phyloP scores from a whole-genome alignment of 2,113 vertebrate genomes.

The Stercorarius parasiticus region DNA sequence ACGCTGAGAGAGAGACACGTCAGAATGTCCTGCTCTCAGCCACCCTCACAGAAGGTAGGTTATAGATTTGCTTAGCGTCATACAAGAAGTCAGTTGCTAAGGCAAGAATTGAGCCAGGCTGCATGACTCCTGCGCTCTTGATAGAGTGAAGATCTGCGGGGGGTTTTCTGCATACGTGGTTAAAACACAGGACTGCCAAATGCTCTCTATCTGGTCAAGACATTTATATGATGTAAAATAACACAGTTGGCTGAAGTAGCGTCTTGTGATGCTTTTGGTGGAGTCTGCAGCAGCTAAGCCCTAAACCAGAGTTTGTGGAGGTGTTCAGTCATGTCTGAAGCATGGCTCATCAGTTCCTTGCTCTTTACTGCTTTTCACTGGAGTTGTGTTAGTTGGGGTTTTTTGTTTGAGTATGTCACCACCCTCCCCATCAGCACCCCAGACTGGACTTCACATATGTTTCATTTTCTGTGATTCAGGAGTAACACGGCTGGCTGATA shows the following conservation, averaged over 20 bases:
- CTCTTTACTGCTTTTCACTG: background rate
- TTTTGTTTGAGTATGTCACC: background rate
- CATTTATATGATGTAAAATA: background rate
- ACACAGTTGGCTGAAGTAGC: background rate
- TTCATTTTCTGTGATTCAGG: constrained; percentile 64
- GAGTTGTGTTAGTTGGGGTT: fast-evolving
- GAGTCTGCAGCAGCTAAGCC: background rate
- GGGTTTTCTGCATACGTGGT: background rate
- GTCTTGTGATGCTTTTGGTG: background rate
- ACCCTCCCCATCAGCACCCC: background rate
- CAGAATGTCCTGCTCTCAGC: constrained; percentile 94
- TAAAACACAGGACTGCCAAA: background rate
- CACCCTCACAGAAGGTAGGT: constrained; percentile 85
- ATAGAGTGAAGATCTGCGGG: background rate
- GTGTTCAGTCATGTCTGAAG: background rate
- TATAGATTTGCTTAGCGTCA: background rate
- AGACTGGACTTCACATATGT: background rate
- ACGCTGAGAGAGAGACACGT: constrained; percentile 71
- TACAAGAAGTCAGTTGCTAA: background rate
- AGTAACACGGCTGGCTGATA: constrained; percentile 80
- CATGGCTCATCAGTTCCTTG: background rate
- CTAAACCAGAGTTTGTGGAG: background rate
- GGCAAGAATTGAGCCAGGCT: background rate
- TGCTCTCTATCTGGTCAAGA: background rate
- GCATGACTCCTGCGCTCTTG: background rate